Base-by-base conservation (phyloP, 92 coral and sea anemone genomes). In the Ricordea florida region DNA sequence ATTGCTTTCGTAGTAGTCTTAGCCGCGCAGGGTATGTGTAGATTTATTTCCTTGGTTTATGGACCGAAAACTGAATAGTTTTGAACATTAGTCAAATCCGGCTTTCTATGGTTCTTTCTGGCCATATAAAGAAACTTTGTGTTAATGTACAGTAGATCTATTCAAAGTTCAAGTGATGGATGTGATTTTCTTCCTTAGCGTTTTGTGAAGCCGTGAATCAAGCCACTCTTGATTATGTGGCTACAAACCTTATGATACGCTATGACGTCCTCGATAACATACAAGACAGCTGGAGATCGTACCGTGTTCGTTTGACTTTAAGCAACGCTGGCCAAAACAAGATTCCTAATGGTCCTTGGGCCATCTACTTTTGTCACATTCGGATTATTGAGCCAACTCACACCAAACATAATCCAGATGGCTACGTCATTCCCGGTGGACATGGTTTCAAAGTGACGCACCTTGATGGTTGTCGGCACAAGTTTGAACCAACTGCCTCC, bases 201-300 rank as follows among this genome's bases (percentile, higher is more conserved):
- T 5, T 17, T 42, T 18, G 66, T 14, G 26, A 41, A 52, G 13
- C 5, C 17, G 6, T 70, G 21, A 65, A 78, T 55, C 98, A 94
- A 66, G 40, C 76, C 43, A 81, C 89, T 2, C 57, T 94, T 79
- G 88, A 86, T 78, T 81, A 94, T 75, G 83, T 94, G 73, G 92
- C 97, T 17, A 67, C 71, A 71, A 79, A 94, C 56, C 88, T 94
- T 55, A 91, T 79, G 26, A 74, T 94, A 58, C 90, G 88, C 31
- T 94, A 91, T 79, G 93, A 91, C 57, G 97, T 94, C 16, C 27
- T 94, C 10, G 93, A 94, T 60, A 94, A 94, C 84, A 34, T 94
- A 26, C 97, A 91, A 83, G 98, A 91, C 79, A 78, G 82, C 31
- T 85, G 93, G 90, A 76, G 46, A 42, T 81, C 87, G 21, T 94